Percentiles rank a stretch among this genome's conserved stretches.
Conservation (phyloP, 2,113 vertebrate species). For the Microtus oregoni region DNA sequence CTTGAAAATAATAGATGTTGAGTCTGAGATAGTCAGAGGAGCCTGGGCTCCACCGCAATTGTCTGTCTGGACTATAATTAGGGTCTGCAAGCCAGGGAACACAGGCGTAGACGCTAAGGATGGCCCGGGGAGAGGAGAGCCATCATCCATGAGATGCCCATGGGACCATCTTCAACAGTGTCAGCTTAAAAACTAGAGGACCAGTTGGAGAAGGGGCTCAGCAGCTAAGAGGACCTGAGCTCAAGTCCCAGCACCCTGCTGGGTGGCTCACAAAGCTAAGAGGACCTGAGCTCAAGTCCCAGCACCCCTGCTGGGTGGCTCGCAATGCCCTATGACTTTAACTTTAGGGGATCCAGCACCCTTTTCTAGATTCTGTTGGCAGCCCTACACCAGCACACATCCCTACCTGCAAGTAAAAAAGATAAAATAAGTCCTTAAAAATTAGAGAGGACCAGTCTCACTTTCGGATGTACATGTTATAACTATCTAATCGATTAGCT, state of each 20-base stretch:
- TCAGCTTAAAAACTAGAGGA: neutral
- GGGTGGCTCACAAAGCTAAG: no score
- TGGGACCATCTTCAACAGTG: slow-evolving; percentile 10
- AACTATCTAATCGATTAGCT: no score
- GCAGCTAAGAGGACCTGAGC: no score
- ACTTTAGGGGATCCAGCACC: neutral
- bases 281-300: neutral
- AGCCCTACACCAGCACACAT: neutral
- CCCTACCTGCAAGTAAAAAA: neutral
- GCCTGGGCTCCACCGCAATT: slow-evolving; percentile 47
- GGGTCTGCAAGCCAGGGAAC: slow-evolving; percentile 43
- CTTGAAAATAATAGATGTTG: neutral
- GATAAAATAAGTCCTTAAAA: neutral
- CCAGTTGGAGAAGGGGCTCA: neutral
- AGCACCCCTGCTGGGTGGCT: neutral
- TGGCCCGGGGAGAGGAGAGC: neutral
- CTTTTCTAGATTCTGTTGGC: neutral
- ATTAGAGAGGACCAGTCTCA: neutral
- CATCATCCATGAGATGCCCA: neutral
- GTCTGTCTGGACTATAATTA: slow-evolving; percentile 70
- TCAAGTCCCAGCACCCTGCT: no score
- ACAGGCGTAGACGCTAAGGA: accelerated
- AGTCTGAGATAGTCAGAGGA: neutral
- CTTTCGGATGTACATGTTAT: no score
- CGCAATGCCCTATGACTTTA: neutral